Evolutionary conservation across 2,888 invertebrate genomes (phyloP).

Genomic region (Morpho helenor): DNA sequence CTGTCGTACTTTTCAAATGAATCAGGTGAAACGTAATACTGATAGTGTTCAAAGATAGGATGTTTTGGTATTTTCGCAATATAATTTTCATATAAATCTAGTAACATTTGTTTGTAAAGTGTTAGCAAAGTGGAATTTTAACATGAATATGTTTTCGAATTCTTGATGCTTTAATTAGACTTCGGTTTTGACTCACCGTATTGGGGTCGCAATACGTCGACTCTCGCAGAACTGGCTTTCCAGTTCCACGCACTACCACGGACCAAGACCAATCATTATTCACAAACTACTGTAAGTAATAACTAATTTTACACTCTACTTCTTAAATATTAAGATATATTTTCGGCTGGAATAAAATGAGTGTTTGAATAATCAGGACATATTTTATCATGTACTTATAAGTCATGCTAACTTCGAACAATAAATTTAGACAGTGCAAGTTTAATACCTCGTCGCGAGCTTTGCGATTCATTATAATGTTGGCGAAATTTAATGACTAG

Average conservation of each 20-base stretch:
- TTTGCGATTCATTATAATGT: too few relatives aligned
- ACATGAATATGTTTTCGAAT: slow-evolving; percentile 9
- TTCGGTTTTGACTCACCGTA: slow-evolving; percentile 25
- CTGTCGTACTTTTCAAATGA: too few relatives aligned
- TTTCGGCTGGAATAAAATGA: slow-evolving; percentile 6
- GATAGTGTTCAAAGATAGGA: too few relatives aligned
- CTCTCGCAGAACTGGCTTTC: slow-evolving; percentile 29
- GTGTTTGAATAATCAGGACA: slow-evolving; percentile 22
- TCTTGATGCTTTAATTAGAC: slow-evolving; percentile 23
- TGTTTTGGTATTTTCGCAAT: too few relatives aligned
- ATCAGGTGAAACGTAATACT: too few relatives aligned
- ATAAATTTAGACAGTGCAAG: slow-evolving; percentile 18
- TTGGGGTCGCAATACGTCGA: slow-evolving; percentile 29
- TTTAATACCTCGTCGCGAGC: slow-evolving; percentile 7
- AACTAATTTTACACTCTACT: slow-evolving; percentile 11
- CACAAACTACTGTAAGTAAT: slow-evolving; percentile 8
- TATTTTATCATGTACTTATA: slow-evolving; percentile 17
- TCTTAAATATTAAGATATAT: slow-evolving; percentile 9
- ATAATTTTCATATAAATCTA: too few relatives aligned
- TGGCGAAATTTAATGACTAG: too few relatives aligned
- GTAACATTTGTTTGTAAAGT: too few relatives aligned
- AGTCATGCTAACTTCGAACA: slow-evolving; percentile 17
- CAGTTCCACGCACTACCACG: slow-evolving; percentile 26
- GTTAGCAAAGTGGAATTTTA: background rate
- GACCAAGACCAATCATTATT: slow-evolving; percentile 23